phyloP scores from a whole-genome alignment of 1,140 invertebrate species.

The Pectinophora gossypiella region DNA sequence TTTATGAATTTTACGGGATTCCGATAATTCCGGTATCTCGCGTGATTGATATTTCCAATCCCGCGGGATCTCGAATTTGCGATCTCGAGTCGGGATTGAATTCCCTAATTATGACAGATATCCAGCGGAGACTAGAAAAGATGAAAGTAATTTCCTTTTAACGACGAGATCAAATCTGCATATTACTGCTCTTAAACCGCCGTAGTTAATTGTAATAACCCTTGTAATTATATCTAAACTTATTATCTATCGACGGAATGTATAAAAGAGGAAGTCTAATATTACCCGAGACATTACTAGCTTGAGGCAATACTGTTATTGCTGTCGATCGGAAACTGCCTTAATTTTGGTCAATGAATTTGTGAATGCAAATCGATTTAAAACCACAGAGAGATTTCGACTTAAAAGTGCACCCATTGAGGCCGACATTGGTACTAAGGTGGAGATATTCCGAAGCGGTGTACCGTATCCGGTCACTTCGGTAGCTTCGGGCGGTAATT shows the following conservation, averaged over 20 bases:
- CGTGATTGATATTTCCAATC: too few relatives aligned
- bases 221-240: not conserved
- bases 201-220: not conserved
- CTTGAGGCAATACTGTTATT: conserved; percentile 49
- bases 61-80: too few relatives aligned
- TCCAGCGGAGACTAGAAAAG: too few relatives aligned
- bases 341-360: conserved; percentile 65
- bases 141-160: too few relatives aligned
- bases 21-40: too few relatives aligned
- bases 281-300: conserved; percentile 35
- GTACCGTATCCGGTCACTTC: conserved; percentile 51
- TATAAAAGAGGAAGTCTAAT: conserved; percentile 15
- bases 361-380: conserved; percentile 49
- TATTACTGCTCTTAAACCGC: not conserved
- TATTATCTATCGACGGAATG: not conserved
- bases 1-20: too few relatives aligned
- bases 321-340: conserved; percentile 52
- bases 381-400: conserved; percentile 11
- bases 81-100: too few relatives aligned
- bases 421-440: conserved; percentile 18
- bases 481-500: conserved; percentile 51
- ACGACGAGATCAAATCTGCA: too few relatives aligned
- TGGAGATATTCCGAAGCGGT: conserved; percentile 1
- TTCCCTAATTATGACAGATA: too few relatives aligned
- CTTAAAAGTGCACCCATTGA: conserved; percentile 11